Conservation (phyloP, 1,140 invertebrate genomes). For the Philotrypesis tridentata region DNA sequence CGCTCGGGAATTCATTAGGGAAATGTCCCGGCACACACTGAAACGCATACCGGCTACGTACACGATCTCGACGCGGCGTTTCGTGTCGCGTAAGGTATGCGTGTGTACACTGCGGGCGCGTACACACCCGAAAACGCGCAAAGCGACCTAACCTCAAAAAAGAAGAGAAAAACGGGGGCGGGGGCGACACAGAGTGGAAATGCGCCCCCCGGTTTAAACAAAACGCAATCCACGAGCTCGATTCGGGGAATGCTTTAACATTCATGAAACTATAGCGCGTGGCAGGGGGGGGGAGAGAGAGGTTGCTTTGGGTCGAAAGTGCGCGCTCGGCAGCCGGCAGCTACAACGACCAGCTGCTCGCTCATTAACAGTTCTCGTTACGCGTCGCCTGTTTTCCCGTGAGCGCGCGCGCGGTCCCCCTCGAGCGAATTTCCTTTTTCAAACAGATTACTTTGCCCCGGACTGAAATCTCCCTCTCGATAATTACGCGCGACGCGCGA, state of each 20-base stretch:
- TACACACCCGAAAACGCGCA: too few species aligned
- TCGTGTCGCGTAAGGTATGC: too few species aligned
- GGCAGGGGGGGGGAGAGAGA: neutral
- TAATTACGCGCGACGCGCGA: neutral
- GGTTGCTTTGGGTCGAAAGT: neutral
- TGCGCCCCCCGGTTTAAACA: too few species aligned
- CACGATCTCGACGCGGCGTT: too few species aligned
- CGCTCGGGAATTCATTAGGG: too few species aligned
- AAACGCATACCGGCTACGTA: too few species aligned
- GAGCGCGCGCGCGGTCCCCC: neutral
- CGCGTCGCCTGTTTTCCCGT: neutral
- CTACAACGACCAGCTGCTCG: neutral
- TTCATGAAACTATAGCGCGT: neutral
- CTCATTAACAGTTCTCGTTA: conserved; percentile 16
- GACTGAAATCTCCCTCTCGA: neutral
- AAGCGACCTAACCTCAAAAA: too few species aligned
- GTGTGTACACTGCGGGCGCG: too few species aligned
- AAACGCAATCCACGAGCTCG: too few species aligned
- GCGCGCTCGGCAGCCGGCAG: neutral
- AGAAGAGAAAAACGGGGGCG: neutral
- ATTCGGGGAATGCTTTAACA: neutral
- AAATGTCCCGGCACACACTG: too few species aligned
- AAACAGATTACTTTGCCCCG: neutral
- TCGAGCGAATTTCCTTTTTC: conserved; percentile 2
- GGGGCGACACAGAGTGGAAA: too few species aligned